Percentiles rank a stretch among this genome's conserved stretches.
These are phyloP conservation scores for Drosophila miranda DNA, from an alignment of 1,140 invertebrate species.

Conservation along the genomic window DNA sequence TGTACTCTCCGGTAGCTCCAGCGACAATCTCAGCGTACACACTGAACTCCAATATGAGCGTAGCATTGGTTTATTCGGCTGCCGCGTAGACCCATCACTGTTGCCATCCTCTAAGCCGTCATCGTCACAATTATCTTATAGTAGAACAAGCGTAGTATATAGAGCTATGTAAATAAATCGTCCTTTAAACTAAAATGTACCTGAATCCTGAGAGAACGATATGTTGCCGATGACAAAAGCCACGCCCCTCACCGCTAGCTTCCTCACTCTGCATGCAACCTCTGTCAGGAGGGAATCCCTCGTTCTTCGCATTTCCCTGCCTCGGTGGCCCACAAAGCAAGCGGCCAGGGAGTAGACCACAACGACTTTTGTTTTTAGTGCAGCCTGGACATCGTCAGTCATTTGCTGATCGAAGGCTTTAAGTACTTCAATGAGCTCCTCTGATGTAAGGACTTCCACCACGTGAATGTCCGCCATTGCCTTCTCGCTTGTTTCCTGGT, in stretches of 20 bases:
- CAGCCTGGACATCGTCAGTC: neutral
- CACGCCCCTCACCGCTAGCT: slow-evolving; percentile 39
- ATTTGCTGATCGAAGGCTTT: slow-evolving; percentile 29
- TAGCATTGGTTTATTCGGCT: slow-evolving; percentile 11
- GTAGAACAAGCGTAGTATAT: slow-evolving; percentile 18
- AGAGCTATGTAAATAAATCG: slow-evolving; percentile 10
- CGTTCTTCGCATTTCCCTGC: slow-evolving; percentile 8
- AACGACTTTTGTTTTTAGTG: slow-evolving; percentile 50
- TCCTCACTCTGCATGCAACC: slow-evolving; percentile 45
- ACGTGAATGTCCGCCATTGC: slow-evolving; percentile 53
- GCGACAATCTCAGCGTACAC: slow-evolving; percentile 46
- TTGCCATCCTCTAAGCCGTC: slow-evolving; percentile 28
- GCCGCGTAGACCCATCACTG: slow-evolving; percentile 2
- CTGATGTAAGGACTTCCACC: slow-evolving; percentile 2
- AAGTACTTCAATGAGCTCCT: slow-evolving; percentile 43
- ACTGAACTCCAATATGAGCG: slow-evolving; percentile 65
- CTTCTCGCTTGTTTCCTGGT: slow-evolving; percentile 4
- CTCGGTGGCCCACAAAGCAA: slow-evolving; percentile 47
- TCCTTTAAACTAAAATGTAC: slow-evolving; percentile 16
- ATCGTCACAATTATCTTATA: slow-evolving; percentile 11
- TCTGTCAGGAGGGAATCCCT: slow-evolving; percentile 30
- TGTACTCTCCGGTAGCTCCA: slow-evolving; percentile 35
- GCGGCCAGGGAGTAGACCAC: slow-evolving; percentile 66
- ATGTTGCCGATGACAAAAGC: slow-evolving; percentile 57
- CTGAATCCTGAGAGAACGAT: slow-evolving; percentile 24